Evolutionary conservation across 2,113 vertebrate species (phyloP).

Genomic region (Callipepla squamata): DNA sequence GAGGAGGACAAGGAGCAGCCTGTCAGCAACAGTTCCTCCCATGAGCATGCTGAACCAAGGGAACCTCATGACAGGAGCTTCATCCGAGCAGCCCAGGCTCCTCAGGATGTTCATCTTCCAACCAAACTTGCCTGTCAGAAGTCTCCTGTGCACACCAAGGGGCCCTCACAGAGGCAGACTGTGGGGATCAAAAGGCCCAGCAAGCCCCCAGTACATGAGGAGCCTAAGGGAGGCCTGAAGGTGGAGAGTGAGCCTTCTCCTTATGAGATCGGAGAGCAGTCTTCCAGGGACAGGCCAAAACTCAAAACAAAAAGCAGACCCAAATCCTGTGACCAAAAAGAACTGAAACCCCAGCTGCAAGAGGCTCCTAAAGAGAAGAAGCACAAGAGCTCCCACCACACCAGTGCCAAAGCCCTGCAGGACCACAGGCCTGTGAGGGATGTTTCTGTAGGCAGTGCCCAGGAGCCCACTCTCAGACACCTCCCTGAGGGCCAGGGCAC

Average conservation of each 20-base stretch:
- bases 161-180: constrained; percentile 50
- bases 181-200: constrained; percentile 71
- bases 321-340: constrained; percentile 60
- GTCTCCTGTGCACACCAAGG: background rate
- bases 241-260: constrained; percentile 74
- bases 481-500: constrained; percentile 63
- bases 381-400: constrained; percentile 39
- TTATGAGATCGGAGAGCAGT: constrained; percentile 64
- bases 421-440: constrained; percentile 47
- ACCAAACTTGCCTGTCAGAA: constrained; percentile 70
- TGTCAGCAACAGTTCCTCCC: background rate
- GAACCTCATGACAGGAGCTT: constrained; percentile 46
- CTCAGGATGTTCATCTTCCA: constrained; percentile 5
- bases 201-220: constrained; percentile 27
- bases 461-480: constrained; percentile 39
- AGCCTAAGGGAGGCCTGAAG: constrained; percentile 36
- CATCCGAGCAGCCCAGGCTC: constrained; percentile 7
- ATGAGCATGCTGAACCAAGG: constrained; percentile 43
- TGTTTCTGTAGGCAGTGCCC: background rate
- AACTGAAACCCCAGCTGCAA: constrained; percentile 53
- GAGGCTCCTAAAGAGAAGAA: constrained; percentile 69
- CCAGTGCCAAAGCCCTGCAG: constrained; percentile 19
- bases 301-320: constrained; percentile 83
- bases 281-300: constrained; percentile 82
- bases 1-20: constrained; percentile 31